phyloP scores from a whole-genome alignment of 1,140 invertebrate genomes.

The Magallana gigas region DNA sequence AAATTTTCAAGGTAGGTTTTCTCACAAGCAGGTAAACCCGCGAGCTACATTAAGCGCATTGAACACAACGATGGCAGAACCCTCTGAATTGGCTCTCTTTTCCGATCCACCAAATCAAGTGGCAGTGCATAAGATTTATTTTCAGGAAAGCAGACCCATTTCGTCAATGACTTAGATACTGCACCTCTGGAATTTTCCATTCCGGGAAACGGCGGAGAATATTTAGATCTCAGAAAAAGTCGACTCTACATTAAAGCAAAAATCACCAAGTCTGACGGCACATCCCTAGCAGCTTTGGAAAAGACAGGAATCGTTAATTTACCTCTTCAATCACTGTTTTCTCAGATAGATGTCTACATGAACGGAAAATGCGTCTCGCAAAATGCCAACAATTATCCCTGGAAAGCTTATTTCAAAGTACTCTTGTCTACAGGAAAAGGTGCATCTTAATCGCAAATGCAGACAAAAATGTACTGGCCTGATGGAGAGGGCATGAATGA shows the following conservation, averaged over 20 bases:
- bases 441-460: conserved; percentile 39
- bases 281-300: conserved; percentile 25
- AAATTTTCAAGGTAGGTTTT: too few relatives aligned
- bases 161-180: conserved; percentile 34
- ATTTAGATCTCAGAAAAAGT: conserved; percentile 42
- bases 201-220: conserved; percentile 40
- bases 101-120: conserved; percentile 43
- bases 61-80: conserved; percentile 45
- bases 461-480: conserved; percentile 20
- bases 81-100: conserved; percentile 47
- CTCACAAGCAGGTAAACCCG: too few relatives aligned
- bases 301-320: conserved; percentile 48
- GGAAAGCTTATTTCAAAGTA: conserved; percentile 49
- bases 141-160: conserved; percentile 48
- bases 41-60: too few relatives aligned
- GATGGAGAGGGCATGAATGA: conserved; percentile 17
- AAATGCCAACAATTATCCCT: conserved; percentile 51
- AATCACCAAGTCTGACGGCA: conserved; percentile 44
- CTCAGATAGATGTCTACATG: conserved; percentile 50
- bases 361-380: conserved; percentile 45
- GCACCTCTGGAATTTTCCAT: conserved; percentile 53
- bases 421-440: conserved; percentile 44
- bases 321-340: conserved; percentile 41
- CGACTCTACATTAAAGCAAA: conserved; percentile 48
- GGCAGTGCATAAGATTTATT: conserved; percentile 52